Conservation (phyloP, 2,113 vertebrate genomes). For the Urocynchramus pylzowi region DNA sequence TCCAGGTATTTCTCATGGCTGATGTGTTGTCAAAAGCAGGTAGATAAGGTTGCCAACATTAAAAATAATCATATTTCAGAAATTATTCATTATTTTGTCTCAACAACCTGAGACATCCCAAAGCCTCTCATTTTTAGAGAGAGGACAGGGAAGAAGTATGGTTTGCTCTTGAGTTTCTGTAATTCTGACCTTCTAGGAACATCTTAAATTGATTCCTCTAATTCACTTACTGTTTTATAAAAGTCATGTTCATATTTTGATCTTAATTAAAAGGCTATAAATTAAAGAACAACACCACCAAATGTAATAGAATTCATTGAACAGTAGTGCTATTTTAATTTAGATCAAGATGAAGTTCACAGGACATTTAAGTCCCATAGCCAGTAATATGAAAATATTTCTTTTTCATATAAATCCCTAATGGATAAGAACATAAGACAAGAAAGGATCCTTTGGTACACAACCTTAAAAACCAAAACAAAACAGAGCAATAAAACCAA, state of each 20-base stretch:
- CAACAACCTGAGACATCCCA: not conserved
- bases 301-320: not conserved
- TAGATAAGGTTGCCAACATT: not conserved
- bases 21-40: not conserved
- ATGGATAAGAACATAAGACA: not conserved
- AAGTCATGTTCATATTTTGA: not conserved
- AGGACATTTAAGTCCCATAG: not conserved
- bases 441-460: not conserved
- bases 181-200: not conserved
- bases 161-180: not conserved
- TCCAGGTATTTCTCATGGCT: not conserved
- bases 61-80: not conserved
- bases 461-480: not conserved
- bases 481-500: not conserved
- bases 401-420: not conserved
- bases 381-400: not conserved
- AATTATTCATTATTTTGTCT: not conserved
- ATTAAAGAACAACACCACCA: not conserved
- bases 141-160: not conserved
- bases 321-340: not conserved
- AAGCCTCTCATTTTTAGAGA: not conserved
- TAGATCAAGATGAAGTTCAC: not conserved
- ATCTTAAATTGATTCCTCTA: not conserved
- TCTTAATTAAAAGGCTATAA: not conserved
- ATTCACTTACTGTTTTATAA: not conserved